phyloP scores from a whole-genome alignment of 1,140 invertebrate genomes.

The Chironomus tepperi region DNA sequence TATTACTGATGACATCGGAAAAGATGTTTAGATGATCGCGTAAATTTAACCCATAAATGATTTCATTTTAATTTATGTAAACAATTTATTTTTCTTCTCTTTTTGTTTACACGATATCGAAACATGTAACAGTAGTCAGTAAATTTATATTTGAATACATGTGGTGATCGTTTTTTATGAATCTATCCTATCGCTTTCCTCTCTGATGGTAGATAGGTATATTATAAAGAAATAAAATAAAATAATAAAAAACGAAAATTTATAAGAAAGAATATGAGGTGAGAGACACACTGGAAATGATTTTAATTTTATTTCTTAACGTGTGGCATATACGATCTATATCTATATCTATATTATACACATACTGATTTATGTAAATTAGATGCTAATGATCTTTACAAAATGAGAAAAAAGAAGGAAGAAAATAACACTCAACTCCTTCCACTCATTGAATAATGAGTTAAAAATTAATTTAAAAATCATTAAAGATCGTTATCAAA shows the following conservation, averaged over 20 bases:
- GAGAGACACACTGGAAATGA: no score
- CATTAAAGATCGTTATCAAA: slow-evolving; percentile 13
- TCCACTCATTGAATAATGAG: slow-evolving; percentile 3
- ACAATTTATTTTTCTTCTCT: background rate
- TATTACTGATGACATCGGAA: background rate
- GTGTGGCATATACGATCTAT: no score
- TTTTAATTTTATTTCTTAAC: no score
- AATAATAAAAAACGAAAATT: no score
- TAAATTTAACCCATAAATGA: no score
- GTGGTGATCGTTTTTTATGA: no score
- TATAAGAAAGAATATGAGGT: no score
- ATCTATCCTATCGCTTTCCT: no score
- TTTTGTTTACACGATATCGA: background rate
- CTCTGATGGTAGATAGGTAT: background rate
- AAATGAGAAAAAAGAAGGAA: no score
- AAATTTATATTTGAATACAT: background rate
- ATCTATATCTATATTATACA: background rate
- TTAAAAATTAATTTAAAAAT: background rate
- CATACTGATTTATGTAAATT: slow-evolving; percentile 9
- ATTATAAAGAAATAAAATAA: background rate
- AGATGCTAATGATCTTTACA: background rate
- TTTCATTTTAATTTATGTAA: background rate
- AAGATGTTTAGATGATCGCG: background rate
- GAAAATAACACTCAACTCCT: background rate
- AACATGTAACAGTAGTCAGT: background rate